A percentile compares a stretch with the other conserved stretches of the same genome.
Conservation (phyloP, 2,888 invertebrate genomes). For the Chaitophorus viminalis region DNA sequence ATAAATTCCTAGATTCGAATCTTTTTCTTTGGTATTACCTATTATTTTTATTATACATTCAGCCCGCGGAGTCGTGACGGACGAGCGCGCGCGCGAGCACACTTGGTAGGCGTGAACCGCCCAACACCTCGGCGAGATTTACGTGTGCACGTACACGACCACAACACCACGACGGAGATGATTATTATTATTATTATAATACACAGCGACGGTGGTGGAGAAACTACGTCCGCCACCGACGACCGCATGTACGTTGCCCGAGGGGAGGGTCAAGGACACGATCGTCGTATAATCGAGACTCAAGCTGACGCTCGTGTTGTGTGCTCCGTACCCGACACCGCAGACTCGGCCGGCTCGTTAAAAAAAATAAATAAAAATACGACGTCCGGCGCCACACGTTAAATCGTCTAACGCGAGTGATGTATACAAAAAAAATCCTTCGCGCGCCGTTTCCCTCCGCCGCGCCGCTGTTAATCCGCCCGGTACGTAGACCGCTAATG, state of each 20-base stretch:
- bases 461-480: background rate
- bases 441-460: background rate
- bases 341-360: conserved; percentile 51
- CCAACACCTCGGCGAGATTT: conserved; percentile 55
- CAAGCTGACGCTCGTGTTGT: conserved; percentile 1
- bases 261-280: conserved; percentile 61
- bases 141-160: conserved; percentile 22
- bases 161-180: conserved; percentile 6
- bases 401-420: background rate
- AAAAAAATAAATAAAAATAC: conserved; percentile 47
- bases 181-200: conserved; percentile 13
- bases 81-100: conserved; percentile 5
- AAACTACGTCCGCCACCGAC: conserved; percentile 48
- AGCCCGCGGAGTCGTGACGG: conserved; percentile 59
- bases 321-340: conserved; percentile 31
- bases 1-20: conserved; percentile 55
- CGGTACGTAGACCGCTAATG: too few relatives aligned
- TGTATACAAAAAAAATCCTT: conserved; percentile 34
- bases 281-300: conserved; percentile 1
- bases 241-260: conserved; percentile 33
- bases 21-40: conserved; percentile 6
- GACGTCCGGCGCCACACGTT: conserved; percentile 56
- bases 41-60: conserved; percentile 13
- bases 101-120: conserved; percentile 58
- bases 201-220: conserved; percentile 22